Conservation (phyloP, 2,888 invertebrate genomes). For the Gastrophysa polygoni region DNA sequence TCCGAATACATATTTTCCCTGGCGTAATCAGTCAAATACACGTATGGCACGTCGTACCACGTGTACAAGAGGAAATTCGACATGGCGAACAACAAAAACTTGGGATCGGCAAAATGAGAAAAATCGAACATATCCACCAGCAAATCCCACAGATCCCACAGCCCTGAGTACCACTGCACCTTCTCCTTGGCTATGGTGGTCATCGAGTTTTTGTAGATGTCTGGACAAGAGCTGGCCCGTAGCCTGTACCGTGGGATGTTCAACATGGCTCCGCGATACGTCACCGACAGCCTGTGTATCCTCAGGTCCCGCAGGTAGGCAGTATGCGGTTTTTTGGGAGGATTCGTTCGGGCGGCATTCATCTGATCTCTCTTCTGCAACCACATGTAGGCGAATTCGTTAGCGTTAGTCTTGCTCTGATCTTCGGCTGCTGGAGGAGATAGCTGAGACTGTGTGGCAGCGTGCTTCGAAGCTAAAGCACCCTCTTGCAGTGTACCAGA, state of each 20-base stretch:
- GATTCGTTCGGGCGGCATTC: constrained; percentile 49
- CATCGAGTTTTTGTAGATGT: constrained; percentile 87
- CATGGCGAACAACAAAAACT: constrained; percentile 78
- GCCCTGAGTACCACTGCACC: constrained; percentile 73
- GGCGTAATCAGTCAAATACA: constrained; percentile 85
- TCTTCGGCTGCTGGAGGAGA: constrained; percentile 53
- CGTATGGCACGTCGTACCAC: constrained; percentile 93
- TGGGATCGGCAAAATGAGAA: constrained; percentile 76
- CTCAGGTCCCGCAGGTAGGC: constrained; percentile 76
- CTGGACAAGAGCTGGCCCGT: constrained; percentile 87
- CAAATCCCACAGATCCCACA: constrained; percentile 80
- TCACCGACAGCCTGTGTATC: constrained; percentile 78
- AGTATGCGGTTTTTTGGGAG: constrained; percentile 57
- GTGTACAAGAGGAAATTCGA: constrained; percentile 91
- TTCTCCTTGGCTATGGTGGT: constrained; percentile 83
- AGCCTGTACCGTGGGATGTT: constrained; percentile 81
- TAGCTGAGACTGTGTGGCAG: constrained; percentile 51
- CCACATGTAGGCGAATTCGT: constrained; percentile 61
- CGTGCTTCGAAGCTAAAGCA: constrained; percentile 46
- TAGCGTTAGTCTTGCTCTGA: constrained; percentile 42
- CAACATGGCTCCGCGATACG: constrained; percentile 85
- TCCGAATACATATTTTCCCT: constrained; percentile 71
- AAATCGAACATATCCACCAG: constrained; percentile 80
- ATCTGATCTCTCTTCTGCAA: constrained; percentile 65
- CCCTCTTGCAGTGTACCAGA: constrained; percentile 62